Conservation (phyloP, 1,140 invertebrate genomes). For the Drosophila tani region DNA sequence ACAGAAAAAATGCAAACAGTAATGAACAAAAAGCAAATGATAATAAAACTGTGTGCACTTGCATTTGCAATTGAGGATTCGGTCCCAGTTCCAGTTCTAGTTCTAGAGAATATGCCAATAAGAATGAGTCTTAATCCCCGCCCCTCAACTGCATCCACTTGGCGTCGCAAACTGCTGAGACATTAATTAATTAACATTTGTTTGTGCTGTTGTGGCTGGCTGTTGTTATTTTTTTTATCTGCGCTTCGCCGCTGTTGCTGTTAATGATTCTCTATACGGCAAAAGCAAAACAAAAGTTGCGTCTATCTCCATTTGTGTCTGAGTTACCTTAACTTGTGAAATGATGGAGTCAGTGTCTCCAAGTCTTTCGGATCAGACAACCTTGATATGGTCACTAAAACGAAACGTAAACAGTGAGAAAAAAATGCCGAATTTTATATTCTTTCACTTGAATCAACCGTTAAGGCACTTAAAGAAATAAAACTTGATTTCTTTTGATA, state of each 20-base stretch:
- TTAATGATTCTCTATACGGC: slow-evolving; percentile 28
- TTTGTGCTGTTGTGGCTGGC: slow-evolving; percentile 17
- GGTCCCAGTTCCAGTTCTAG: slow-evolving; percentile 11
- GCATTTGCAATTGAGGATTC: not conserved
- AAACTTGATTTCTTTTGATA: no score
- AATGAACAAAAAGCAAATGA: not conserved
- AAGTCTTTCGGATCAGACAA: slow-evolving; percentile 45
- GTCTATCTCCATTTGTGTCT: slow-evolving; percentile 9
- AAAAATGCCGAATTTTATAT: not conserved
- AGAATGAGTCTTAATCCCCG: slow-evolving; percentile 17
- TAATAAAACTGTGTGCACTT: slow-evolving; percentile 6
- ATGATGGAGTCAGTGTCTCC: slow-evolving; percentile 43
- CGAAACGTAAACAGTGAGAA: not conserved
- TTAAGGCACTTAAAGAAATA: not conserved
- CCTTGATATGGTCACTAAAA: slow-evolving; percentile 50
- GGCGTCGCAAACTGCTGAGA: slow-evolving; percentile 42
- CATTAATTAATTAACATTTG: slow-evolving; percentile 70
- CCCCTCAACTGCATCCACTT: slow-evolving; percentile 2
- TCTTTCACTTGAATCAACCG: not conserved
- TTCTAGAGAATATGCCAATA: slow-evolving; percentile 11
- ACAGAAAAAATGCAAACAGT: not conserved
- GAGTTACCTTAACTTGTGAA: slow-evolving; percentile 54
- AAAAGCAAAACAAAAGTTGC: slow-evolving; percentile 6
- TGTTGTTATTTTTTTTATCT: slow-evolving; percentile 37
- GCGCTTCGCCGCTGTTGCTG: slow-evolving; percentile 13